Evolutionary conservation across 1,140 invertebrate genomes (phyloP).

Genomic region (Ceratosolen fusciceps): DNA sequence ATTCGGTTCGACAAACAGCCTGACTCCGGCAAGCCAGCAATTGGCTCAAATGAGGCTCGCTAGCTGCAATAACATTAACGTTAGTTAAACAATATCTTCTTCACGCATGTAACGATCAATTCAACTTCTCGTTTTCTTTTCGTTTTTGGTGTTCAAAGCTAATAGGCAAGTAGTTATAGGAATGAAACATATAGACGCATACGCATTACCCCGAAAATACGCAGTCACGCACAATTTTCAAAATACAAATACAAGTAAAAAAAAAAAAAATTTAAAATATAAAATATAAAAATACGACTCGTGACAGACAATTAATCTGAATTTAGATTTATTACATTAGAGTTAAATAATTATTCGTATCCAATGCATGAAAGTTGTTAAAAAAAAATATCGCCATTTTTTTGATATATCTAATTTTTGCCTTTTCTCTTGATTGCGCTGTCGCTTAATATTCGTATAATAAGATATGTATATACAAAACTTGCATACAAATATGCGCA

Average conservation of each 20-base stretch:
- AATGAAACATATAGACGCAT: too few species aligned
- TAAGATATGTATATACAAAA: background rate
- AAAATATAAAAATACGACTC: background rate
- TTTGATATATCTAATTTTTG: slow-evolving; percentile 2
- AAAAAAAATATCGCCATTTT: background rate
- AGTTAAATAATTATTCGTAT: slow-evolving; percentile 25
- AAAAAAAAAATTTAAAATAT: background rate
- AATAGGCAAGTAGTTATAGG: background rate
- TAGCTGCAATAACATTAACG: slow-evolving; percentile 87
- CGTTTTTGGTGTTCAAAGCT: slow-evolving; percentile 3
- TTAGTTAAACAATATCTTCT: slow-evolving; percentile 71
- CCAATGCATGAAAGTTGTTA: background rate
- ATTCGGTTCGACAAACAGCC: slow-evolving; percentile 83
- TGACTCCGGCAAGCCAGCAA: slow-evolving; percentile 79
- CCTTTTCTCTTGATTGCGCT: background rate
- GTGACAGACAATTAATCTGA: slow-evolving; percentile 21
- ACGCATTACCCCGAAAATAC: too few species aligned
- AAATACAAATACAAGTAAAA: background rate
- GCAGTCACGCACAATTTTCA: too few species aligned
- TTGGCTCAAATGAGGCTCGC: slow-evolving; percentile 86
- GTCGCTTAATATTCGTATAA: slow-evolving; percentile 19
- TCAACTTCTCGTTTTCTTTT: slow-evolving; percentile 7
- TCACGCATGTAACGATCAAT: slow-evolving; percentile 25
- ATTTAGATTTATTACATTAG: slow-evolving; percentile 11
- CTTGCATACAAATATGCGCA: background rate